phyloP scores from a whole-genome alignment of 2,888 invertebrate genomes.

The Drosophila koepferae region DNA sequence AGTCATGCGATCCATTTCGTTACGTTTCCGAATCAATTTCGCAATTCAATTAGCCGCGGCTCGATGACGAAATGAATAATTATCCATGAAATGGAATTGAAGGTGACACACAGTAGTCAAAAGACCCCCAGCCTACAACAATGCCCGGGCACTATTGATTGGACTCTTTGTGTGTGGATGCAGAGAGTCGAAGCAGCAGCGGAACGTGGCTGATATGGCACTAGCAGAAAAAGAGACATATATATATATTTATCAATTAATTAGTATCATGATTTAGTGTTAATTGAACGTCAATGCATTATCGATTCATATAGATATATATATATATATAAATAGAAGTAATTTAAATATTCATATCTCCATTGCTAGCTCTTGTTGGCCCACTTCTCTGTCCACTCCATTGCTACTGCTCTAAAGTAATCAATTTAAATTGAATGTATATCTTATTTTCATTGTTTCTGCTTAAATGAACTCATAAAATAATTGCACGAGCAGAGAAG shows the following conservation, averaged over 20 bases:
- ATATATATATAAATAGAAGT: too few relatives aligned
- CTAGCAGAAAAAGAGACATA: conserved; percentile 19
- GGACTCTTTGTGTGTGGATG: conserved; percentile 17
- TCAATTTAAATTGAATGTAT: conserved; percentile 67
- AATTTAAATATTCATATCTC: not conserved
- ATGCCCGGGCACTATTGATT: conserved; percentile 57
- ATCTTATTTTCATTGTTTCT: conserved; percentile 72
- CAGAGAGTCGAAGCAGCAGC: conserved; percentile 7
- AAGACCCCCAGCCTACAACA: conserved; percentile 3
- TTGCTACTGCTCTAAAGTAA: conserved; percentile 42
- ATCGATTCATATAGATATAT: not conserved
- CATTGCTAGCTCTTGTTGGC: not conserved
- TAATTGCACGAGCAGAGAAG: conserved; percentile 22
- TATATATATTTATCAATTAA: conserved; percentile 60
- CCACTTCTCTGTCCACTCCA: not conserved
- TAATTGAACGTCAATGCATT: conserved; percentile 59
- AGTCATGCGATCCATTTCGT: conserved; percentile 65
- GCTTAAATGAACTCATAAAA: conserved; percentile 68
- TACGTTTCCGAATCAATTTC: conserved; percentile 53
- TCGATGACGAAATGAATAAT: conserved; percentile 72
- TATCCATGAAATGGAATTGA: conserved; percentile 37
- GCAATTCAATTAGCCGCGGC: conserved; percentile 66
- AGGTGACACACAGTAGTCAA: conserved; percentile 29
- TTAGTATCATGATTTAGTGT: conserved; percentile 74
- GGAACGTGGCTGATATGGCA: conserved; percentile 24